These are phyloP conservation scores for Megalops atlanticus DNA, from an alignment of 2,113 vertebrate species.

Conservation along the genomic window DNA sequence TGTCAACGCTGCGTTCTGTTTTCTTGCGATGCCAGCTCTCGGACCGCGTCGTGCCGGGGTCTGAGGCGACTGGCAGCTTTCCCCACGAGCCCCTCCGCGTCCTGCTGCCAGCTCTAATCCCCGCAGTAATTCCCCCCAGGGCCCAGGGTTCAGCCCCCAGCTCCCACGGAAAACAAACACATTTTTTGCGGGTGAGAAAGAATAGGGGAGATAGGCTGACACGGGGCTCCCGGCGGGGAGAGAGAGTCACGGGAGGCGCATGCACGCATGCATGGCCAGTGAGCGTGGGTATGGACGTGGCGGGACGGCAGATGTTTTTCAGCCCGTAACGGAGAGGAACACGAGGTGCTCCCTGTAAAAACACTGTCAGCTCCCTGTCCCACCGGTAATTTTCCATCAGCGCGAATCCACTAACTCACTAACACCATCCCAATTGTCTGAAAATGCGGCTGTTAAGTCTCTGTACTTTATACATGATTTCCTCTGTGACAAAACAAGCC, in stretches of 20 bases:
- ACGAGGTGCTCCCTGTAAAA: conserved; percentile 60
- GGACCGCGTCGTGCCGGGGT: conserved; percentile 24
- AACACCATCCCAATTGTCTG: background rate
- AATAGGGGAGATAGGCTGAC: conserved; percentile 2
- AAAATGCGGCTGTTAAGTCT: background rate
- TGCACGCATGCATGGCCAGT: conserved; percentile 40
- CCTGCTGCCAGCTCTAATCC: conserved; percentile 40
- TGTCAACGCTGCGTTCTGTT: background rate
- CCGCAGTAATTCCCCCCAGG: conserved; percentile 30
- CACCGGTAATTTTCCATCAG: conserved; percentile 44
- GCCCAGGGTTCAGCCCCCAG: background rate
- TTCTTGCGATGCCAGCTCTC: conserved; percentile 25
- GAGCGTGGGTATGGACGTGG: background rate
- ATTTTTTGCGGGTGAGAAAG: conserved; percentile 38
- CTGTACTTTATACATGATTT: background rate
- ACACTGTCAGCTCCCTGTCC: conserved; percentile 58
- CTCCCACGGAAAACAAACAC: conserved; percentile 38
- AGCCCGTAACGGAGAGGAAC: background rate
- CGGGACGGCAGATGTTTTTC: background rate
- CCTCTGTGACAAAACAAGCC: background rate
- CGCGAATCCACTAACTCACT: background rate
- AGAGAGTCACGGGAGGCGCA: conserved; percentile 13
- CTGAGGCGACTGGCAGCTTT: conserved; percentile 28
- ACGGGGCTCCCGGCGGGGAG: conserved; percentile 10
- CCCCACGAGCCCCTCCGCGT: conserved; percentile 20